Evolutionary conservation across 1,140 invertebrate genomes (phyloP).

Genomic region (Sycobia sp.): DNA sequence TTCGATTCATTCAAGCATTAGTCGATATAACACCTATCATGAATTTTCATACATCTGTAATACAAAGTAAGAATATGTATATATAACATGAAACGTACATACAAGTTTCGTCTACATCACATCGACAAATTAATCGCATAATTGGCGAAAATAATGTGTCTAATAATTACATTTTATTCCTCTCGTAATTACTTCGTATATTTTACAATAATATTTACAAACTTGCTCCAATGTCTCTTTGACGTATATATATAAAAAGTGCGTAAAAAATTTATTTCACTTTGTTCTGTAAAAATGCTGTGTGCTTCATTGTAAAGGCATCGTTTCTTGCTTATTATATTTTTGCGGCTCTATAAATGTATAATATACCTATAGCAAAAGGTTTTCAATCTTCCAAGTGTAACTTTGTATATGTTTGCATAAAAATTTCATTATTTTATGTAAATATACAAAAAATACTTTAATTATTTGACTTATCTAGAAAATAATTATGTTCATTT

Average conservation of each 20-base stretch:
- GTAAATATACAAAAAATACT: neutral
- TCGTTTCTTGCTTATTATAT: slow-evolving; percentile 5
- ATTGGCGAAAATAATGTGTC: slow-evolving; percentile 31
- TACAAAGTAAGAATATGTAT: slow-evolving; percentile 25
- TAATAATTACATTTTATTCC: slow-evolving; percentile 32
- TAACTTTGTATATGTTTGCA: slow-evolving; percentile 6
- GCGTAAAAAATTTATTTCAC: slow-evolving; percentile 41
- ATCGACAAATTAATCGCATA: slow-evolving; percentile 44
- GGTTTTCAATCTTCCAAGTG: too few relatives aligned
- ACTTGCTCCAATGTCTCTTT: slow-evolving; percentile 33
- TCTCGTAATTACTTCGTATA: slow-evolving; percentile 33
- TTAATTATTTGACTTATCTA: neutral
- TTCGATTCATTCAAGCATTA: neutral
- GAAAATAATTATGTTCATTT: neutral
- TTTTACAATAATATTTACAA: slow-evolving; percentile 52
- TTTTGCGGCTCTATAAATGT: too few relatives aligned
- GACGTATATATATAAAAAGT: slow-evolving; percentile 44
- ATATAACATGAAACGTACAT: slow-evolving; percentile 21
- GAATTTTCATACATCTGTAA: slow-evolving; percentile 4
- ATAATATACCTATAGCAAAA: neutral
- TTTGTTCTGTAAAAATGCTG: slow-evolving; percentile 21
- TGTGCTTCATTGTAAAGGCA: slow-evolving; percentile 24
- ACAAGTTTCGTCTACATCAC: slow-evolving; percentile 44
- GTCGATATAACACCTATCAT: slow-evolving; percentile 12
- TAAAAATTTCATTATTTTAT: neutral